Evolutionary conservation across 2,888 invertebrate species (phyloP), one percentile per base, ranked within the genome.

Genomic region (Paralinhomoeus sp.): DNA sequence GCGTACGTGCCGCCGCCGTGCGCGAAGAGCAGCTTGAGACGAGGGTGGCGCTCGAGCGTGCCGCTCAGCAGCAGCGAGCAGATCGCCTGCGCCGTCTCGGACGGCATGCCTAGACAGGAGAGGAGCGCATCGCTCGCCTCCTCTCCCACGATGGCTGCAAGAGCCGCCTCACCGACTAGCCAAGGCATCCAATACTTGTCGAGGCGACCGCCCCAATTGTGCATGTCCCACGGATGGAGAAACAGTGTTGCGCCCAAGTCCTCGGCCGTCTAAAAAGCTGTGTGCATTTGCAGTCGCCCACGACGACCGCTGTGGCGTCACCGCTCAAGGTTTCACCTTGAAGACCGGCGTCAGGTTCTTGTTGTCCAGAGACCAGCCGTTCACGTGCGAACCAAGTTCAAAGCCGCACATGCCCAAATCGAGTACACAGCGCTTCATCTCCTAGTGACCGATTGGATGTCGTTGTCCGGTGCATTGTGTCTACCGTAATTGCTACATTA

Each of bases 141-240:
- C 27, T 12, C 12, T 27, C 27, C 27, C n/a, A n/a, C n/a, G 7
- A 31, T 31, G 31, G 15, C 15, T 15, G 9, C 9, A 31, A 31
- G 31, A 12, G n/a, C 15, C 9, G 9, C 9, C 60, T 49, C 50
- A 67, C 69, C 70, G 3, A 72, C 69, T 12, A 71, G 64, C 71
- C 71, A 72, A 1, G 71, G 71, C 49, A 72, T 51, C 70, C 70
- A 72, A 55, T 68, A 71, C 47, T 71, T 68, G 36, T 55, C 52
- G 58, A 67, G 64, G 37, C 71, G 59, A 2, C 67, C 68, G 2
- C 60, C 63, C 54, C 60, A 57, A 43, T 61, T 59, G 47, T 58
- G 54, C 71, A 72, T 71, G 54, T 72, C 72, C 71, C 72, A 72
- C 2, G 72, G 72, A 54, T 72, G 72, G 2, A 72, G 66, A 57